phyloP scores from a whole-genome alignment of 2,113 vertebrate species.

The Corvus hawaiiensis region DNA sequence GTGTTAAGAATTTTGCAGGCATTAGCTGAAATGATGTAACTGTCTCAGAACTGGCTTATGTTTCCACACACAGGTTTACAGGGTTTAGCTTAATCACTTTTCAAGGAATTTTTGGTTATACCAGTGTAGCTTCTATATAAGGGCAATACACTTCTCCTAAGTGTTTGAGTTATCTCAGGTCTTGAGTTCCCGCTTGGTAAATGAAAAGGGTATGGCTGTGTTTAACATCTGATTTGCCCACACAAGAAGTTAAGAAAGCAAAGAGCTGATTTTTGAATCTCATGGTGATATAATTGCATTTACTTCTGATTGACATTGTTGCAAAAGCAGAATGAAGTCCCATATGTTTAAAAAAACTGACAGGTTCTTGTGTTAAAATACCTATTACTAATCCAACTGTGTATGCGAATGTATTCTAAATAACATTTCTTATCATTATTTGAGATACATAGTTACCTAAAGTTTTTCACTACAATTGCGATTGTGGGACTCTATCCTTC shows the following conservation, averaged over 20 bases:
- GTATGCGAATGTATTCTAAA: not conserved
- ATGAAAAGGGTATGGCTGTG: not conserved
- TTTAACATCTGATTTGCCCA: not conserved
- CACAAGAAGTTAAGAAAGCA: not conserved
- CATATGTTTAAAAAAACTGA: constrained; percentile 14
- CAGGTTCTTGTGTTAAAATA: not conserved
- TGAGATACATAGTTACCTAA: not conserved
- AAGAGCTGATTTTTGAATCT: not conserved
- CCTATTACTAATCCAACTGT: not conserved
- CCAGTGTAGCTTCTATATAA: not conserved
- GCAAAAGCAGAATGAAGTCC: not conserved
- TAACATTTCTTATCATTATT: not conserved
- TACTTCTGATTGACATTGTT: not conserved
- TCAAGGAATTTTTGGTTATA: not conserved
- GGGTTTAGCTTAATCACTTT: not conserved
- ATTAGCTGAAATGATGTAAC: not conserved
- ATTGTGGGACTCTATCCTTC: not conserved
- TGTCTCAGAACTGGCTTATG: not conserved
- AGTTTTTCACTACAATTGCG: not conserved
- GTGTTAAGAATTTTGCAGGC: not conserved
- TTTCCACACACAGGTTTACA: fast-evolving
- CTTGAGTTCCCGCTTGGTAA: not conserved
- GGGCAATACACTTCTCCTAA: not conserved
- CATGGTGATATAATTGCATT: not conserved
- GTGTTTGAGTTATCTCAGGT: not conserved